These are phyloP conservation scores for Choristoneura fumiferana DNA, from an alignment of 1,140 invertebrate species.

Conservation along the genomic window DNA sequence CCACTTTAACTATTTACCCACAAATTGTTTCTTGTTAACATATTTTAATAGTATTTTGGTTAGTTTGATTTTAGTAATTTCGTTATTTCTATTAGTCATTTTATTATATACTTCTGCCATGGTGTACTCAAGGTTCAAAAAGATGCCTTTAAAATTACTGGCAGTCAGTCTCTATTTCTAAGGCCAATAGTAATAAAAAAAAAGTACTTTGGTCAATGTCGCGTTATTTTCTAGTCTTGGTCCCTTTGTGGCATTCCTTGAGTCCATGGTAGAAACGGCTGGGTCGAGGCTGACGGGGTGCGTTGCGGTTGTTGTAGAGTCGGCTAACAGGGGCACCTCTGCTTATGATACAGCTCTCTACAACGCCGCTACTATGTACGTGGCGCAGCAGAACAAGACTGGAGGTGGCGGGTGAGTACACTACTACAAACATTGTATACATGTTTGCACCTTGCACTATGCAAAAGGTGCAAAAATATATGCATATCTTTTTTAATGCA, in stretches of 20 bases:
- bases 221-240: not conserved
- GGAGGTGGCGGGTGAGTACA: constrained; percentile 60
- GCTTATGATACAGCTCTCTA: constrained; percentile 95
- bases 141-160: not conserved
- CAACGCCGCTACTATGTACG: constrained; percentile 95
- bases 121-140: constrained; percentile 3
- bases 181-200: too few relatives aligned
- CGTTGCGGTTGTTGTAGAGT: constrained; percentile 57
- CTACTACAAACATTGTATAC: too few relatives aligned
- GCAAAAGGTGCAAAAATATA: too few relatives aligned
- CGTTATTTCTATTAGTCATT: not conserved
- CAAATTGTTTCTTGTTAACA: not conserved
- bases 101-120: constrained; percentile 1
- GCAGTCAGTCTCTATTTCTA: not conserved
- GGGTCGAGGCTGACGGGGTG: not conserved
- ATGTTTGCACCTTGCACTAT: too few relatives aligned
- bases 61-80: constrained; percentile 7
- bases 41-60: constrained; percentile 1
- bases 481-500: not conserved
- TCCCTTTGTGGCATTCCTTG: constrained; percentile 1
- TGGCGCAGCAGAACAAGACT: constrained; percentile 89
- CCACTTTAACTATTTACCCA: not conserved
- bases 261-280: constrained; percentile 19
- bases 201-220: not conserved
- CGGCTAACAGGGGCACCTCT: constrained; percentile 81